These are phyloP conservation scores for Lophius piscatorius DNA, from an alignment of 2,113 vertebrate species.

Conservation along the genomic window DNA sequence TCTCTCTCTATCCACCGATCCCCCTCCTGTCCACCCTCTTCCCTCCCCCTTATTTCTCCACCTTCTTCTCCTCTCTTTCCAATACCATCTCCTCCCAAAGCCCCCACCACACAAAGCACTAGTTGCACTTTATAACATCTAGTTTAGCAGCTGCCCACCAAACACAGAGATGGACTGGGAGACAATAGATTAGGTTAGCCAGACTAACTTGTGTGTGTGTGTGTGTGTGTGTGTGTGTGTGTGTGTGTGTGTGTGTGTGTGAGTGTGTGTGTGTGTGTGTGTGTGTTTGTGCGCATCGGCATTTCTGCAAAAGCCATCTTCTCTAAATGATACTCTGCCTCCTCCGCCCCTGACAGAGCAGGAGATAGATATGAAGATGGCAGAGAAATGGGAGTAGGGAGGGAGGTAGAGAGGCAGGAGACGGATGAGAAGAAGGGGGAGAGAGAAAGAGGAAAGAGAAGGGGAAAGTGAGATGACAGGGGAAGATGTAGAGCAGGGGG, in stretches of 20 bases:
- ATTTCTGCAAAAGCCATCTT: constrained; percentile 57
- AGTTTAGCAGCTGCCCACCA: constrained; percentile 61
- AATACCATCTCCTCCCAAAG: constrained; percentile 31
- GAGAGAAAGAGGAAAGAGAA: background rate
- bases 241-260: constrained; percentile 8
- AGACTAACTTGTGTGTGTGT: constrained; percentile 21
- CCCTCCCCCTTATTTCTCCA: background rate
- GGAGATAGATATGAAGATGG: constrained; percentile 63
- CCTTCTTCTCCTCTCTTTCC: constrained; percentile 27
- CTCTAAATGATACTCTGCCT: constrained; percentile 67
- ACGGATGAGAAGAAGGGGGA: constrained; percentile 45
- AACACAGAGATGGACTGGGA: constrained; percentile 24
- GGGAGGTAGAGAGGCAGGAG: constrained; percentile 41
- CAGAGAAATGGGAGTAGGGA: constrained; percentile 59
- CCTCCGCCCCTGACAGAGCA: constrained; percentile 61
- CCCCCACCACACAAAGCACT: constrained; percentile 48
- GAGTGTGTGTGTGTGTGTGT: background rate
- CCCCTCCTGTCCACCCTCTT: background rate
- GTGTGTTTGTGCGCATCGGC: constrained; percentile 13
- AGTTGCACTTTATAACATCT: constrained; percentile 70
- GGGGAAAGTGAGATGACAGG: constrained; percentile 23
- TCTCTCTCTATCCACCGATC: constrained; percentile 25
- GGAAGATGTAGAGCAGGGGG: constrained; percentile 27
- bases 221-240: constrained; percentile 12
- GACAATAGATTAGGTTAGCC: constrained; percentile 45